Percentiles rank a stretch among this genome's conserved stretches.
These are phyloP conservation scores for Spodoptera exigua DNA, from an alignment of 2,888 invertebrate genomes.

Conservation along the genomic window DNA sequence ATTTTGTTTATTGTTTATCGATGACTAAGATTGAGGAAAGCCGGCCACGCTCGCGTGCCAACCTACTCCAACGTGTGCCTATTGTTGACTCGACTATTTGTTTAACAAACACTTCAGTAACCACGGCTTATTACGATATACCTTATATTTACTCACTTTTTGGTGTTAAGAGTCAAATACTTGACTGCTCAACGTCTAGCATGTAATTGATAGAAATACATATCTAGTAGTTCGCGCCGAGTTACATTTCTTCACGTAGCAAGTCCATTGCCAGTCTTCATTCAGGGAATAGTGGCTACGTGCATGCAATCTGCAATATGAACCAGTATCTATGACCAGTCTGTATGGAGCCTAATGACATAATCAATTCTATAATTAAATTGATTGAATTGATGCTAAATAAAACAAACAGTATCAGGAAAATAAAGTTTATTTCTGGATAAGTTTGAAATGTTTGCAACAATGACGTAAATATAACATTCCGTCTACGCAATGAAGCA, in stretches of 20 bases:
- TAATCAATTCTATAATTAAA: slow-evolving; percentile 61
- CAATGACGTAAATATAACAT: slow-evolving; percentile 10
- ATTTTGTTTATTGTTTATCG: slow-evolving; percentile 67
- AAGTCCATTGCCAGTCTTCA: slow-evolving; percentile 69
- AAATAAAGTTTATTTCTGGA: slow-evolving; percentile 20
- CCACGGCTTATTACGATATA: slow-evolving; percentile 9
- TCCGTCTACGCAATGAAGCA: slow-evolving; percentile 11
- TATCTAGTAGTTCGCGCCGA: slow-evolving; percentile 61
- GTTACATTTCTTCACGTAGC: slow-evolving; percentile 78
- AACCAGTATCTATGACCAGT: slow-evolving; percentile 59
- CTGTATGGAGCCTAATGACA: slow-evolving; percentile 52
- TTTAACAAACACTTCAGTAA: slow-evolving; percentile 37
- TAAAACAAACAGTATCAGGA: slow-evolving; percentile 19
- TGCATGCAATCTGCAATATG: slow-evolving; percentile 76
- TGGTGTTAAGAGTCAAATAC: slow-evolving; percentile 35
- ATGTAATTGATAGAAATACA: slow-evolving; percentile 66
- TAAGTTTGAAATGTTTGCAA: slow-evolving; percentile 12
- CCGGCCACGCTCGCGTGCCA: slow-evolving; percentile 27
- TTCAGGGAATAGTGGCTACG: slow-evolving; percentile 72
- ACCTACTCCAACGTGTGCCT: slow-evolving; percentile 20
- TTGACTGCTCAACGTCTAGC: slow-evolving; percentile 43
- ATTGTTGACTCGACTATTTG: slow-evolving; percentile 29
- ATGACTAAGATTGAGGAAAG: slow-evolving; percentile 52
- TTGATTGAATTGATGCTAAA: slow-evolving; percentile 18
- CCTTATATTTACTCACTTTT: slow-evolving; percentile 21